phyloP scores from a whole-genome alignment of 2,888 invertebrate genomes.

The Ophonus ardosiacus region DNA sequence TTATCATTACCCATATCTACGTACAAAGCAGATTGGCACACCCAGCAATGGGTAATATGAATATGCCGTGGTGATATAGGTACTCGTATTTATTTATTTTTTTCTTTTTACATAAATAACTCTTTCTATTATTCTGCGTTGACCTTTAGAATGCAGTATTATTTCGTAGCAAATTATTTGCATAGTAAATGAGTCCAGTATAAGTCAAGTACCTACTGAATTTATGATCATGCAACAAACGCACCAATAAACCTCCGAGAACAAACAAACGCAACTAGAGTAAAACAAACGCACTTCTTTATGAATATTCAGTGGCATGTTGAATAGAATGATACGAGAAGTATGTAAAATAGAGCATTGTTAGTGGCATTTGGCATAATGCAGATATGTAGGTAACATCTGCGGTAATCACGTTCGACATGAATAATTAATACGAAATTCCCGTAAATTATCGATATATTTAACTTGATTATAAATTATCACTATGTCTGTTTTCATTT shows the following conservation, averaged over 20 bases:
- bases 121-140: neutral
- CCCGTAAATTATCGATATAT: no score
- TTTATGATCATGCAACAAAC: neutral
- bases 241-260: neutral
- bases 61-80: no score
- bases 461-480: no score
- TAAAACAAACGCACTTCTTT: constrained; percentile 5
- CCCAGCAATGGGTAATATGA: no score
- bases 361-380: neutral
- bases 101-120: no score
- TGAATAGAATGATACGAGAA: neutral
- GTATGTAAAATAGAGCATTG: neutral
- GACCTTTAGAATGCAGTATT: neutral
- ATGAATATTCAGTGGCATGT: constrained; percentile 19
- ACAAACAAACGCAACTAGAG: constrained; percentile 9
- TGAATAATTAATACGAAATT: no score
- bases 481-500: no score
- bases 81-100: no score
- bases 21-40: no score
- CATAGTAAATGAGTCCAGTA: neutral
- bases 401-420: no score
- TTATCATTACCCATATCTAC: no score
- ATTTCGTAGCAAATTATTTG: neutral
- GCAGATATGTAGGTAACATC: no score
- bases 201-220: neutral